Percentiles rank a stretch among this genome's conserved stretches.
Evolutionary conservation across 1,140 invertebrate species (phyloP).

Genomic region (Drosophila arawakana): DNA sequence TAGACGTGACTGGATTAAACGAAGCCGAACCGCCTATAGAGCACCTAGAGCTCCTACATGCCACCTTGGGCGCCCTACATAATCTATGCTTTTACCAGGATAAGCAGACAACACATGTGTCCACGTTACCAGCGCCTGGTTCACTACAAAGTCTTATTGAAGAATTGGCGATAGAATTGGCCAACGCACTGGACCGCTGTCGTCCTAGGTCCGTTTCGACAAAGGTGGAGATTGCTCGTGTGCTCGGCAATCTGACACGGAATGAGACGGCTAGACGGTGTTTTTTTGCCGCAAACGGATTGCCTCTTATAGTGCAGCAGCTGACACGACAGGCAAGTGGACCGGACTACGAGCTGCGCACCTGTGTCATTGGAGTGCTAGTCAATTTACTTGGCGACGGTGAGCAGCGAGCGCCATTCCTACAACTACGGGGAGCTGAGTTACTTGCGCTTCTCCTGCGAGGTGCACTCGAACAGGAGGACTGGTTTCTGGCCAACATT

Average conservation of each 20-base stretch:
- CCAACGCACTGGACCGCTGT: constrained; percentile 53
- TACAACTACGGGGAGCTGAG: constrained; percentile 72
- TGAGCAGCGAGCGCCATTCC: constrained; percentile 75
- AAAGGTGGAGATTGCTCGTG: constrained; percentile 80
- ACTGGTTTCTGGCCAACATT: constrained; percentile 83
- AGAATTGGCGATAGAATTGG: constrained; percentile 62
- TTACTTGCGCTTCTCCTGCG: constrained; percentile 66
- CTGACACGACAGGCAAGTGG: constrained; percentile 58
- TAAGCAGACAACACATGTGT: constrained; percentile 29
- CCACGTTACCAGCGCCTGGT: constrained; percentile 35
- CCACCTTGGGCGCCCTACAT: constrained; percentile 80
- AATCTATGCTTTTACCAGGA: constrained; percentile 84
- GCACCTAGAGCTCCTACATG: constrained; percentile 76
- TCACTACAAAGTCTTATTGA: constrained; percentile 72
- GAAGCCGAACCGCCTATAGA: constrained; percentile 42
- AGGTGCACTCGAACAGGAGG: constrained; percentile 74
- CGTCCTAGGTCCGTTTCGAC: constrained; percentile 40
- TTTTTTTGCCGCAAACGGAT: constrained; percentile 74
- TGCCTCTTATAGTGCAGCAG: constrained; percentile 72
- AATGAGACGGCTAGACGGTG: constrained; percentile 78
- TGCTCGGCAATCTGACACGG: constrained; percentile 84
- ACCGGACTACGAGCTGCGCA: constrained; percentile 77
- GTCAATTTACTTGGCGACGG: constrained; percentile 82
- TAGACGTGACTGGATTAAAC: not conserved
- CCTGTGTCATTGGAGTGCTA: constrained; percentile 80